These are phyloP conservation scores for Microplitis demolitor DNA, from an alignment of 1,140 invertebrate genomes.

Conservation along the genomic window DNA sequence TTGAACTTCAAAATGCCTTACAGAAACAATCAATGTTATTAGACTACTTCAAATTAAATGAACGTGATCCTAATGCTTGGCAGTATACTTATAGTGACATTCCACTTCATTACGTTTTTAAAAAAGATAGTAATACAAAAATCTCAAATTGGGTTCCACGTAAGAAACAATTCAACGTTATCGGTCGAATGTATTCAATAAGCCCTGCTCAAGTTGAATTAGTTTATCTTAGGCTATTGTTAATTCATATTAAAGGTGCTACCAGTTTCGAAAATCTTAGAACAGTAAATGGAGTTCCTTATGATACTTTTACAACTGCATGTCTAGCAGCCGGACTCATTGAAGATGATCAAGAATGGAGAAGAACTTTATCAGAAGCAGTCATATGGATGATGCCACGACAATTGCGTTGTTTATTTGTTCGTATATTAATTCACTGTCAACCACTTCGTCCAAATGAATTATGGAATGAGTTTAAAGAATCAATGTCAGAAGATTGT, in stretches of 20 bases:
- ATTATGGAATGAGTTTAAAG: background rate
- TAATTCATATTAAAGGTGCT: constrained; percentile 4
- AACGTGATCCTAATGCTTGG: background rate
- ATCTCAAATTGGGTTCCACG: background rate
- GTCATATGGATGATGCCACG: background rate
- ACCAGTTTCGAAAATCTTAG: constrained; percentile 20
- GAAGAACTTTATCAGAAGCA: constrained; percentile 12
- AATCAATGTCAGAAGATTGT: background rate
- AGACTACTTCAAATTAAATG: background rate
- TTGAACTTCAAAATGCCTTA: background rate
- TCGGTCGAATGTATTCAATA: constrained; percentile 23
- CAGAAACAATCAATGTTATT: background rate
- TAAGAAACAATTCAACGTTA: constrained; percentile 8
- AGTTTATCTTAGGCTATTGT: constrained; percentile 23
- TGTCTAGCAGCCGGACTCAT: constrained; percentile 27
- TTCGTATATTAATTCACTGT: background rate
- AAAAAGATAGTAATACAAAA: background rate
- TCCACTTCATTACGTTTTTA: background rate
- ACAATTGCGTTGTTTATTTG: constrained; percentile 7
- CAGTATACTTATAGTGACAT: background rate
- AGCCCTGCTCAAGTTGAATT: constrained; percentile 28
- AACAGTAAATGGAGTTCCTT: constrained; percentile 16
- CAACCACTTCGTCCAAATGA: background rate
- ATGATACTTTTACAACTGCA: constrained; percentile 9
- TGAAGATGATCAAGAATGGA: constrained; percentile 27